Conservation (phyloP, 2,113 vertebrate genomes). For the Tragelaphus scriptus region DNA sequence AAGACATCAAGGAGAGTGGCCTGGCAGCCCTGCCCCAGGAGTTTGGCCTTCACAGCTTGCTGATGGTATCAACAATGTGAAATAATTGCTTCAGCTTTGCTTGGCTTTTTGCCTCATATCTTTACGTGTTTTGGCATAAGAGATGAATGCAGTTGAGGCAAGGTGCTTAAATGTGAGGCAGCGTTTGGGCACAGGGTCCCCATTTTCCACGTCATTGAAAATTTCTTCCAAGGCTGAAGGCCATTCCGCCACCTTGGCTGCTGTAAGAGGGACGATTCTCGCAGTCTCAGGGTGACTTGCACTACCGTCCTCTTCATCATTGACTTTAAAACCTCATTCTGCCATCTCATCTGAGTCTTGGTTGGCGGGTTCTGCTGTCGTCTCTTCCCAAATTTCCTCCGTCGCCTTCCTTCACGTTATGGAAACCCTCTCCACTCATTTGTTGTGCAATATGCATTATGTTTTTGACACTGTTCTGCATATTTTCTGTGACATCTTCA, state of each 20-base stretch:
- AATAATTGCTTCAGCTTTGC: not conserved
- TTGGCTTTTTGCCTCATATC: not conserved
- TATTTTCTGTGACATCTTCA: not conserved
- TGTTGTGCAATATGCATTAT: not conserved
- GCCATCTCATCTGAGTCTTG: not conserved
- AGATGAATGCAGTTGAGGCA: not conserved
- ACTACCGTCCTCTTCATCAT: accelerated
- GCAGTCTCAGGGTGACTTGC: not conserved
- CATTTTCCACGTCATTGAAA: not conserved
- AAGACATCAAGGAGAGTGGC: not conserved
- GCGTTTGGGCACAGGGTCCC: not conserved
- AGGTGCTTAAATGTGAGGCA: not conserved
- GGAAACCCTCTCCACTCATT: not conserved
- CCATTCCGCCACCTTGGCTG: not conserved
- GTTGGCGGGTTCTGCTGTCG: not conserved
- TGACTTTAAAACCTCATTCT: not conserved
- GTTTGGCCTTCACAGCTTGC: not conserved
- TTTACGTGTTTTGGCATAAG: not conserved
- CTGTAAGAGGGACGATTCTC: not conserved
- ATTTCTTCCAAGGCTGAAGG: not conserved
- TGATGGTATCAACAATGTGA: not conserved
- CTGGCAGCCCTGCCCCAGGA: not conserved
- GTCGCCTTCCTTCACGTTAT: not conserved
- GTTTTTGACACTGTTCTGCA: not conserved
- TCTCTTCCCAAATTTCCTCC: not conserved